A percentile compares a stretch with the other conserved stretches of the same genome.
Evolutionary conservation across 1,140 invertebrate species (phyloP).

Genomic region (Holotrichia oblita): DNA sequence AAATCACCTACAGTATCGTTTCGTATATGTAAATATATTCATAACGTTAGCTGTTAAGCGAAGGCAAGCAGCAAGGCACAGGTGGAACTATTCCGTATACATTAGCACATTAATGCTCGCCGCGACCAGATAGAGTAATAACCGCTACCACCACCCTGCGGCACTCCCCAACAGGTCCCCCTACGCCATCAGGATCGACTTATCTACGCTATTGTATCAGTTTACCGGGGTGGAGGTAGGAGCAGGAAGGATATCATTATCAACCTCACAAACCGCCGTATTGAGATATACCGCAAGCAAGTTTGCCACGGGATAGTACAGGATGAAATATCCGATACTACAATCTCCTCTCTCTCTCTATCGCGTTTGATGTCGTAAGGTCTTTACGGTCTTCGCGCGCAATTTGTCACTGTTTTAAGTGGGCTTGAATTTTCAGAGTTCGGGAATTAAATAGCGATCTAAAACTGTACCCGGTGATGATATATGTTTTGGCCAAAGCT

Average conservation of each 20-base stretch:
- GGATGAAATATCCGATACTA: neutral
- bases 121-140: conserved; percentile 48
- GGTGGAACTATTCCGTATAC: conserved; percentile 47
- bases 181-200: conserved; percentile 22
- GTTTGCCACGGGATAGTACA: neutral
- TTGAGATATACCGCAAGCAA: conserved; percentile 42
- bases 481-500: neutral
- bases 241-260: conserved; percentile 51
- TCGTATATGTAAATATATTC: conserved; percentile 36
- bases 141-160: neutral
- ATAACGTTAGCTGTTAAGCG: conserved; percentile 4
- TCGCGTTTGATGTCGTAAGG: neutral
- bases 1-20: too few relatives aligned
- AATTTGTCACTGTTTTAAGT: neutral
- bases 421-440: neutral
- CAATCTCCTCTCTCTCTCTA: too few relatives aligned
- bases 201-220: conserved; percentile 51
- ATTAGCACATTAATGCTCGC: conserved; percentile 50
- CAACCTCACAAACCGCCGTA: conserved; percentile 49
- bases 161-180: neutral
- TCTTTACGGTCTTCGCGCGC: neutral
- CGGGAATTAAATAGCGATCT: neutral
- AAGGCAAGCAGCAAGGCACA: conserved; percentile 40
- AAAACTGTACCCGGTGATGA: too few relatives aligned
- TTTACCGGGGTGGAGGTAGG: conserved; percentile 46